A percentile compares a stretch with the other conserved stretches of the same genome.
phyloP scores from a whole-genome alignment of 1,140 invertebrate species.

The Colletes gigas region DNA sequence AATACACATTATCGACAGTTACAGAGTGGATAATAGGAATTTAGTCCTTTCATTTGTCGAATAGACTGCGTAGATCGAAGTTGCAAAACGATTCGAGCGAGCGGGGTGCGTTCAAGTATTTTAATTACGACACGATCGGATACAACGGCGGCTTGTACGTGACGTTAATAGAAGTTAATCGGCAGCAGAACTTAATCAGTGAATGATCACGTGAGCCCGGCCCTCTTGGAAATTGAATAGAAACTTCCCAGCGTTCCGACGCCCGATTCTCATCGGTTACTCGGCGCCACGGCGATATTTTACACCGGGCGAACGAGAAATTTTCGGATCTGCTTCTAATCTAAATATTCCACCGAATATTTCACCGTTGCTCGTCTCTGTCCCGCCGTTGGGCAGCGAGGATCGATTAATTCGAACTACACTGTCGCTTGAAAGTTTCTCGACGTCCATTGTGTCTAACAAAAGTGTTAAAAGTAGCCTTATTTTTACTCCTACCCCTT shows the following conservation, averaged over 20 bases:
- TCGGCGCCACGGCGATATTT: not conserved
- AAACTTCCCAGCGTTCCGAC: not conserved
- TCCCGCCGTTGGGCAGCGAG: not conserved
- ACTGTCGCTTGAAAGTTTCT: too few relatives aligned
- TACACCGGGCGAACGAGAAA: slow-evolving; percentile 6
- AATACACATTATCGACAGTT: too few relatives aligned
- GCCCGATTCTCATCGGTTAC: not conserved
- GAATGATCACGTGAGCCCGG: not conserved
- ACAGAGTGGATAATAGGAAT: too few relatives aligned
- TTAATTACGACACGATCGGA: slow-evolving; percentile 44
- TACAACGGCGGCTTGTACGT: not conserved
- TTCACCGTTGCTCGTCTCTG: slow-evolving; percentile 14
- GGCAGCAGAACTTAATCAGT: not conserved
- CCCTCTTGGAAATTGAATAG: not conserved
- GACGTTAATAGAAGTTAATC: slow-evolving; percentile 9
- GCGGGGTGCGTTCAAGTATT: slow-evolving; percentile 5
- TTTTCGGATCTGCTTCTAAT: slow-evolving; percentile 9
- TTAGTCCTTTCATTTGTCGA: too few relatives aligned
- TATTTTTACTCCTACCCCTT: too few relatives aligned
- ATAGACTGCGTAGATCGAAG: not conserved
- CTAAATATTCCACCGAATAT: slow-evolving; percentile 35
- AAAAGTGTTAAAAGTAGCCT: too few relatives aligned
- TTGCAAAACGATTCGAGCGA: not conserved
- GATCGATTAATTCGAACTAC: slow-evolving; percentile 25
- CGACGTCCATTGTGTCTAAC: too few relatives aligned